Evolutionary conservation across 1,140 invertebrate genomes (phyloP).

Genomic region (Drosophila cardini): DNA sequence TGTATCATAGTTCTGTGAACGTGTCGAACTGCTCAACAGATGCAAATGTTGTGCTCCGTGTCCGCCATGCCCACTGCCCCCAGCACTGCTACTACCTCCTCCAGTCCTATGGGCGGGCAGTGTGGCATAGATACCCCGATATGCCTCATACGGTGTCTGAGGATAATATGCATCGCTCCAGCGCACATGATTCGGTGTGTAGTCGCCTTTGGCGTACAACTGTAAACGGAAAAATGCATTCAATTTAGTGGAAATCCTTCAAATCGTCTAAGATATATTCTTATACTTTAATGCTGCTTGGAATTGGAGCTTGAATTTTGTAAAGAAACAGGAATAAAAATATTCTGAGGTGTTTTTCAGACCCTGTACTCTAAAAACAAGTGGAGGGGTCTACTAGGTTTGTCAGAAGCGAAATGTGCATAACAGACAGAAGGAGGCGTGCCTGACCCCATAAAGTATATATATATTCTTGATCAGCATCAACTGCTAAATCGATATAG

Average conservation of each 20-base stretch:
- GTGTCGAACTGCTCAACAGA: slow-evolving; percentile 71
- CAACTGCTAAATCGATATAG: too few species aligned
- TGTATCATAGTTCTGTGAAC: slow-evolving; percentile 81
- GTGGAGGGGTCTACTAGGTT: too few species aligned
- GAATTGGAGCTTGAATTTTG: background rate
- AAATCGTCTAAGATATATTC: background rate
- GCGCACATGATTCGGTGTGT: slow-evolving; percentile 82
- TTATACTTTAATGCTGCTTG: background rate
- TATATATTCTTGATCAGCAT: too few species aligned
- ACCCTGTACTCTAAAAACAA: too few species aligned
- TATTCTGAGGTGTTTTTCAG: too few species aligned
- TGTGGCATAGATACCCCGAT: slow-evolving; percentile 82
- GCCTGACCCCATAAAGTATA: too few species aligned
- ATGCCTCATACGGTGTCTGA: slow-evolving; percentile 83
- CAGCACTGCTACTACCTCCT: slow-evolving; percentile 65
- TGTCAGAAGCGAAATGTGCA: too few species aligned
- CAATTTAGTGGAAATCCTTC: background rate
- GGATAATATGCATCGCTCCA: slow-evolving; percentile 84
- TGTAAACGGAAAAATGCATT: slow-evolving; percentile 22
- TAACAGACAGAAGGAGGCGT: too few species aligned
- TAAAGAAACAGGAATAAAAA: too few species aligned
- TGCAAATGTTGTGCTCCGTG: slow-evolving; percentile 52
- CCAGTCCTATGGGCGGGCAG: slow-evolving; percentile 68
- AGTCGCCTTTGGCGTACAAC: slow-evolving; percentile 84
- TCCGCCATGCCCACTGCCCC: slow-evolving; percentile 61